Evolutionary conservation across 2,888 invertebrate genomes (phyloP).

Genomic region (Chesias legatella): DNA sequence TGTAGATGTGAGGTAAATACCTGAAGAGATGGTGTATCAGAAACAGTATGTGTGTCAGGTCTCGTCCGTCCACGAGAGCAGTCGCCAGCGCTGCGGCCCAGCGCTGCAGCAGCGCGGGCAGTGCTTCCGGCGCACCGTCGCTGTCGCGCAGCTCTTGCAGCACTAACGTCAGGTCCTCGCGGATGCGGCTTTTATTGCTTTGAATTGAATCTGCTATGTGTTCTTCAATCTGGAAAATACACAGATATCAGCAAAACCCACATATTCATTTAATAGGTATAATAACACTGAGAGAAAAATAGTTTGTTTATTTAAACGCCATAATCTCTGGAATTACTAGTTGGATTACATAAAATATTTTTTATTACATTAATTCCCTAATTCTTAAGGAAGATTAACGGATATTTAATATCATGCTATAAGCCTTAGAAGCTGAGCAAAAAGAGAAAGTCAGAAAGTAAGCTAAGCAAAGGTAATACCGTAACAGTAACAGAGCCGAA

Average conservation of each 20-base stretch:
- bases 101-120: conserved; percentile 54
- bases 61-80: conserved; percentile 48
- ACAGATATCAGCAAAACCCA: neutral
- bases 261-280: too few species aligned
- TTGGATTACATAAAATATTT: too few species aligned
- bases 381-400: too few species aligned
- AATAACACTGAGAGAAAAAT: too few species aligned
- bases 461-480: too few species aligned
- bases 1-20: conserved; percentile 36
- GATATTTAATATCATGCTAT: too few species aligned
- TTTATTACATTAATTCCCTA: too few species aligned
- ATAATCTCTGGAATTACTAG: too few species aligned
- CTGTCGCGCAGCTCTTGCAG: conserved; percentile 54
- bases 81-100: conserved; percentile 56
- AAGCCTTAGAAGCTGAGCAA: too few species aligned
- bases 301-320: too few species aligned
- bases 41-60: conserved; percentile 55
- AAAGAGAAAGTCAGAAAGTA: too few species aligned
- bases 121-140: conserved; percentile 44
- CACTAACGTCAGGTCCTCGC: conserved; percentile 54
- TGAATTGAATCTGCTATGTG: conserved; percentile 51
- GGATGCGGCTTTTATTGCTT: conserved; percentile 47
- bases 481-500: too few species aligned
- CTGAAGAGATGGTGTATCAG: conserved; percentile 62
- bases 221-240: conserved; percentile 58